Evolutionary conservation across 2,888 invertebrate species (phyloP), one percentile per base, ranked within the genome.

Genomic region (Dioctria linearis): DNA sequence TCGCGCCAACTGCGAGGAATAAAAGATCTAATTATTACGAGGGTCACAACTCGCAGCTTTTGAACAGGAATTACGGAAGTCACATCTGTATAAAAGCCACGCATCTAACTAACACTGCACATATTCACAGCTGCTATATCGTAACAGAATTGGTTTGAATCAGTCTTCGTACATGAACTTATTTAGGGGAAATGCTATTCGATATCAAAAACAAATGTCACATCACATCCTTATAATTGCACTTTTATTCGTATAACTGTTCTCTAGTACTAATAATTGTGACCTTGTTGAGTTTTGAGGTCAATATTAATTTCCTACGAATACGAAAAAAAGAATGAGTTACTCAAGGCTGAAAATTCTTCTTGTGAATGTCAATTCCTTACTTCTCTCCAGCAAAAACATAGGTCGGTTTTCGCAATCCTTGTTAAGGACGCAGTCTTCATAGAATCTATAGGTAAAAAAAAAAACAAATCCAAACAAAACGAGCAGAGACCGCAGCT

Each of bases 1-100:
- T 71, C 37, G 71, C 71, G 40, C 71, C 71, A 71, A 71, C 71
- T 71, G 71, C 40, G 43, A 71, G 51, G 71, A 54, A 71, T 71
- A 71, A 71, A 71, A 51, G 71, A 54, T 54, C 54, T 71, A 71
- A 71, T 71, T 71, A 71, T 71, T 51, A 37, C 25, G 71, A 39
- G 71, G 51, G 71, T 71, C 39, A 46, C 71, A 54, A 57, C 11
- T 49, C 46, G 71, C 71, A 39, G 71, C 37, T 51, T n/a, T 67
- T n/a, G 4, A 25, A 11, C 46, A 46, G 37, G 40, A 8, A 25
- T 51, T 11, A 51, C 49, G 71, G 54, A 71, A 51, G 71, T 43
- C 71, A 49, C 71, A 71, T 71, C 71, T 71, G 71, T 37, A 71
- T 25, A 37, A 51, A 71, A 51, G 71, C 71, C 71, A 71, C 25